Evolutionary conservation across 1,140 invertebrate genomes (phyloP), one percentile per base, ranked within the genome.

Genomic region (Zaprionus africanus): DNA sequence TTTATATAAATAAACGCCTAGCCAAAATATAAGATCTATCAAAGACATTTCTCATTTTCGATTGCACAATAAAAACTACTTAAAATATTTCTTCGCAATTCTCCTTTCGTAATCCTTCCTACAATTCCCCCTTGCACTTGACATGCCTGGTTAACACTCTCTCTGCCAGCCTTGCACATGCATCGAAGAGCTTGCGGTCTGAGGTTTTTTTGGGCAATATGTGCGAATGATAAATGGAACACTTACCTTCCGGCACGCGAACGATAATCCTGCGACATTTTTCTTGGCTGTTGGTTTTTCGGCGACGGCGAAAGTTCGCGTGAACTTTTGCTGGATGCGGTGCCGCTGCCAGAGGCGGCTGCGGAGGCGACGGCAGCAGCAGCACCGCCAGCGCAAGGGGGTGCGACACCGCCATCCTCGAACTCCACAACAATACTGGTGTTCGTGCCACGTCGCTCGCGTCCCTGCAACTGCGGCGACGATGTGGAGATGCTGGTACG

Each of bases 181-280:
- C 36, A 15, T 38, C 6, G 46, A 11, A 22, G 11, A 51, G 46
- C 26, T 56, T 56, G 13, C 1, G 36, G 36, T 51, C 49, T 34
- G 12, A 12, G 22, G 17, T 73, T 78, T 73, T 70, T 61, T 17
- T 41, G 13, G 12, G 12, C 59, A 11, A 64, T 49, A 17, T 19
- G 24, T 19, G 26, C 13, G 13, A 58, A 61, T 77, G 73, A 77
- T 63, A 84, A 73, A 81, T 78, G 51, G 61, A 38, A 36, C 65
- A 36, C 74, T 88, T 73, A 87, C 83, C 83, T 87, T 74, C 90
- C 91, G 60, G 92, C 88, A 77, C 87, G 83, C 78, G 90, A 82
- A 65, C 90, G 88, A 83, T 92, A 91, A 81, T 92, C 92, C 71
- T 90, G 85, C 66, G 92, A 92, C 76, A 92, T 81, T 85, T 92